Evolutionary conservation across 92 coral and sea anemone species (phyloP), one percentile per base, ranked within the genome.

Genomic region (Umimayanthus chanpuru): DNA sequence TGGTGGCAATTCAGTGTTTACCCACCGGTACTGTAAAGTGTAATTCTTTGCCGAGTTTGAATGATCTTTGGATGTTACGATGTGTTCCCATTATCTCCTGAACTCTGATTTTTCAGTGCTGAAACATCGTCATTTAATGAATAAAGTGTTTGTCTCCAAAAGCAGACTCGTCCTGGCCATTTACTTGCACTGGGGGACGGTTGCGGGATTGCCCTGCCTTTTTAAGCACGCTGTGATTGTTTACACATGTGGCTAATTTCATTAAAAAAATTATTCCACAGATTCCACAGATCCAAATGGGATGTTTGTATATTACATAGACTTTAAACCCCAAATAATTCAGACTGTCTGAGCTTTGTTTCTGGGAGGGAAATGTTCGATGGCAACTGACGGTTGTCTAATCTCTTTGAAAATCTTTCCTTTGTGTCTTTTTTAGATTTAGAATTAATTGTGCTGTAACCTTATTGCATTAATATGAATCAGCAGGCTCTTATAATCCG

Each of bases 161-260:
- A 71, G 44, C 10, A 15, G 32, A 32, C 14, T 15, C 40, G 25
- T 30, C 77, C 21, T 83, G 79, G 66, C 64, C 86, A 81, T 81
- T 40, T 66, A 21, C 58, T 23, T 81, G 18, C 56, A 15, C 1
- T 21, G 56, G 87, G 44, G 29, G 65, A 16, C 20, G 10, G 25
- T 28, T 83, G 47, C 3, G 10, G 61, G 12, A 40, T 39, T n/a
- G 39, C 55, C 40, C 26, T 70, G 36, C 61, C 25, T 65, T 64
- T 81, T 39, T 38, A 38, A 38, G 21, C 53, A 47, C 40, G 64
- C 36, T 43, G 28, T 44, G 32, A 82, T 82, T 39, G 75, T 83
- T 83, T 83, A 44, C 87, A 70, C 77, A 23, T 82, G 86, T 82
- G 77, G 64, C 75, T 41, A 29, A 47, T 83, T 28, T 43, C 78